phyloP scores from a whole-genome alignment of 2,888 invertebrate genomes.

The Mythimna loreyi region DNA sequence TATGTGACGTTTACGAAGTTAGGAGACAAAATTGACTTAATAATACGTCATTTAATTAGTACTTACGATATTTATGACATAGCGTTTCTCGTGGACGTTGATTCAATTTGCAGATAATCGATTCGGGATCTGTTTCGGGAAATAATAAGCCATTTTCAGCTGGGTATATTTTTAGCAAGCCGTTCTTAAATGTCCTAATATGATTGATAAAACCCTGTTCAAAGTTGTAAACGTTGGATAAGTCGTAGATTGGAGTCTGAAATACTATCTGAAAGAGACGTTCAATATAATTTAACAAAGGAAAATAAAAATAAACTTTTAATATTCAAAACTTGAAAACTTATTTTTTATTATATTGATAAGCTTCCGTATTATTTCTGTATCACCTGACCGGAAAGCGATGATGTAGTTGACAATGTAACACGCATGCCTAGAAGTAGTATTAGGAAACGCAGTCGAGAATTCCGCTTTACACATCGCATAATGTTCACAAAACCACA shows the following conservation, averaged over 20 bases:
- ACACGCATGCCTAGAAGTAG: too few species aligned
- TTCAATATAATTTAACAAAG: too few species aligned
- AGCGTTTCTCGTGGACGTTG: conserved; percentile 33
- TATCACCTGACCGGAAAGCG: too few species aligned
- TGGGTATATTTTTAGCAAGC: conserved; percentile 31
- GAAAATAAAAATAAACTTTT: too few species aligned
- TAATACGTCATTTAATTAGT: not conserved
- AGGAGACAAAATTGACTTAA: not conserved
- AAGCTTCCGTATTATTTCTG: too few species aligned
- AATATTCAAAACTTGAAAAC: too few species aligned
- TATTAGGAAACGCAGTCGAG: too few species aligned
- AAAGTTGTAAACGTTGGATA: conserved; percentile 39
- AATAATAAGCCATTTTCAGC: conserved; percentile 41
- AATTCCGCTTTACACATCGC: too few species aligned
- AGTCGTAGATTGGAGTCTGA: conserved; percentile 40
- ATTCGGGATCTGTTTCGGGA: conserved; percentile 16
- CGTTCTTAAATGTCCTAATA: conserved; percentile 31
- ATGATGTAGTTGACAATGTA: too few species aligned
- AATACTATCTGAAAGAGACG: conserved; percentile 44
- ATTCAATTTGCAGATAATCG: conserved; percentile 9
- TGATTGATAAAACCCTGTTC: not conserved
- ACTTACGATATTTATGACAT: conserved; percentile 32
- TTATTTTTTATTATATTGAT: too few species aligned
- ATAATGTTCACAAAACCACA: too few species aligned
- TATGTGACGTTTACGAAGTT: too few species aligned